Evolutionary conservation across 2,888 invertebrate species (phyloP).

Genomic region (Trichogramma dendrolimi): DNA sequence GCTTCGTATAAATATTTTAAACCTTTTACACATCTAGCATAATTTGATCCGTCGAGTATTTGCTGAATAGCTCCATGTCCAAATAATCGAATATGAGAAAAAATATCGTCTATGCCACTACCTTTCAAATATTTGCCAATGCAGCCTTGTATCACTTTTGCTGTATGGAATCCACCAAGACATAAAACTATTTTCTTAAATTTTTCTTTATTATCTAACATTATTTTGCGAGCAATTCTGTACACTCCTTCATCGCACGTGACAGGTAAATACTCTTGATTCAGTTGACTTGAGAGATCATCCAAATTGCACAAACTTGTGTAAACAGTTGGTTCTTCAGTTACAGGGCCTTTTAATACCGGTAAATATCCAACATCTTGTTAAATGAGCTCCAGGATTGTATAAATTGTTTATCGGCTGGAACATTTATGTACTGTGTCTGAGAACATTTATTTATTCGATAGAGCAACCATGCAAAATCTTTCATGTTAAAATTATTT

Average conservation of each 20-base stretch:
- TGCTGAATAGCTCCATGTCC: constrained; percentile 7
- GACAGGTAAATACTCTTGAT: constrained; percentile 14
- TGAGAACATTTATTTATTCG: not conserved
- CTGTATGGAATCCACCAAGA: constrained; percentile 13
- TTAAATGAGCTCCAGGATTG: constrained; percentile 1
- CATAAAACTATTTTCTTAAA: constrained; percentile 8
- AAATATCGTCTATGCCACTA: constrained; percentile 19
- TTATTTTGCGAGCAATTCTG: constrained; percentile 10
- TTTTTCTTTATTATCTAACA: constrained; percentile 9
- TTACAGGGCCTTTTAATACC: no score
- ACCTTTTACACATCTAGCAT: constrained; percentile 15
- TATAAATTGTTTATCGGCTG: not conserved
- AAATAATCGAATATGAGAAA: constrained; percentile 16
- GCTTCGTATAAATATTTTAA: constrained; percentile 16
- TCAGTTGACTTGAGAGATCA: not conserved
- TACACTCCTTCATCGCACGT: constrained; percentile 24
- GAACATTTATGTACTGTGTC: not conserved
- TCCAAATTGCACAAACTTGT: not conserved
- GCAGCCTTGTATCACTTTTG: constrained; percentile 3
- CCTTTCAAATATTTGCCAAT: constrained; percentile 23
- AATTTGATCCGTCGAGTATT: constrained; percentile 16
- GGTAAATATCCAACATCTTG: no score
- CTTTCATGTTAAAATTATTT: constrained; percentile 1
- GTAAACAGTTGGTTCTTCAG: no score
- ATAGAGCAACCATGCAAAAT: constrained; percentile 5